Evolutionary conservation across 2,113 vertebrate species (phyloP).

Genomic region (Melanerpes formicivorus): DNA sequence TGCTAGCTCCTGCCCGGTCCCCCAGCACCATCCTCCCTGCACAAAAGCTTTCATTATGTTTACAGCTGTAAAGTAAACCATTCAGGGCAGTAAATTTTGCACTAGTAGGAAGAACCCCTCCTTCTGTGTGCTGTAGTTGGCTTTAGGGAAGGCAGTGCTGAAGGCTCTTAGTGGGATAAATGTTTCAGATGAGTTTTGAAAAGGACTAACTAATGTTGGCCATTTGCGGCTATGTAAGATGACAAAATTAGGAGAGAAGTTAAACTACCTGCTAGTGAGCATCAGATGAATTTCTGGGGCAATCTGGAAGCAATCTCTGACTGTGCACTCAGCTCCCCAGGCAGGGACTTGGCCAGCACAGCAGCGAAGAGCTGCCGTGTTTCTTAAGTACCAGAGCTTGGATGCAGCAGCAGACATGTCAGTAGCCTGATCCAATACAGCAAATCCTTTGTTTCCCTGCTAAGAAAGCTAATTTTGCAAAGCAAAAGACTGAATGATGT

Average conservation of each 20-base stretch:
- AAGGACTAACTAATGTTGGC: slow-evolving; percentile 33
- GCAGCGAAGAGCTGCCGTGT: neutral
- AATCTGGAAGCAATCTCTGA: neutral
- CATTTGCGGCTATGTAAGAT: neutral
- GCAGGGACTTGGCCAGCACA: neutral
- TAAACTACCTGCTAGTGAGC: slow-evolving; percentile 26
- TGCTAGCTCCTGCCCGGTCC: neutral
- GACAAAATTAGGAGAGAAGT: slow-evolving; percentile 22
- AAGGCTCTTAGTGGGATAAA: slow-evolving; percentile 50
- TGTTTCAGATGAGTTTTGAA: slow-evolving; percentile 16
- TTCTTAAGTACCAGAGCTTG: slow-evolving; percentile 1
- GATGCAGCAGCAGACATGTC: slow-evolving; percentile 34
- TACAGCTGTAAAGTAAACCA: slow-evolving; percentile 25
- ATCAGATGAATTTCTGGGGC: neutral
- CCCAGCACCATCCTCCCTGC: neutral
- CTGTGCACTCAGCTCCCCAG: neutral
- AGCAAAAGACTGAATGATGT: slow-evolving; percentile 2
- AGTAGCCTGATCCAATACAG: slow-evolving; percentile 15
- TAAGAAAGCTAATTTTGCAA: slow-evolving; percentile 46
- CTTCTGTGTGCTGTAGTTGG: neutral
- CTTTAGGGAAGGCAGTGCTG: slow-evolving; percentile 4
- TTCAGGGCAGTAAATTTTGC: slow-evolving; percentile 35
- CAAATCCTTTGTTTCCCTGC: slow-evolving; percentile 60
- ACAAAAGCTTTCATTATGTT: slow-evolving; percentile 30
- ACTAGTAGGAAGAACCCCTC: neutral